Evolutionary conservation across 2,888 invertebrate genomes (phyloP).

Genomic region (Trissolcus japonicus): DNA sequence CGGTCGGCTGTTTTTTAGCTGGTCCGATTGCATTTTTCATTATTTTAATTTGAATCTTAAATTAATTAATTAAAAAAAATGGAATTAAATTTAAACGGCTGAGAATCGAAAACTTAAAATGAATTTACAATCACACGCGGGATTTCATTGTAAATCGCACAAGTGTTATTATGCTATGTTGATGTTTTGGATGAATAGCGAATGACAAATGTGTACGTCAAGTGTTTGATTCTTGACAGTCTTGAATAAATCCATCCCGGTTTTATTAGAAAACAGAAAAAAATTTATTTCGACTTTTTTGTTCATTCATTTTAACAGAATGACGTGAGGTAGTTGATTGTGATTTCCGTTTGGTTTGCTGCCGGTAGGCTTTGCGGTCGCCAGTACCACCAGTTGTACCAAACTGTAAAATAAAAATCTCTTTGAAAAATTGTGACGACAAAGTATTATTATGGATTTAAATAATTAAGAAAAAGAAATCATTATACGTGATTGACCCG

Average conservation of each 20-base stretch:
- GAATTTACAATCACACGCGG: too few species aligned
- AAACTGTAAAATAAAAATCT: constrained; percentile 78
- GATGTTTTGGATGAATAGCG: too few species aligned
- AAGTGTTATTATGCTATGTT: too few species aligned
- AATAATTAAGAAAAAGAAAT: neutral
- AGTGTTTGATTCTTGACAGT: too few species aligned
- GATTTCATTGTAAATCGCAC: too few species aligned
- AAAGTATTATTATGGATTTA: neutral
- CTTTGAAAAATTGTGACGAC: constrained; percentile 1
- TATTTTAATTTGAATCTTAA: neutral
- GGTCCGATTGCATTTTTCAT: neutral
- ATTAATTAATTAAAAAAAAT: neutral
- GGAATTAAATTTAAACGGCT: too few species aligned
- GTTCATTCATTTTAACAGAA: constrained; percentile 79
- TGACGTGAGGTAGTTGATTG: constrained; percentile 84
- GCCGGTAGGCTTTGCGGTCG: constrained; percentile 82
- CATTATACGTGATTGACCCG: constrained; percentile 83
- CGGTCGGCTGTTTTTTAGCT: too few species aligned
- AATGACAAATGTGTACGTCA: too few species aligned
- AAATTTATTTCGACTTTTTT: constrained; percentile 1
- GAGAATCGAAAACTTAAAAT: too few species aligned
- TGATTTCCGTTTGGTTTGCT: constrained; percentile 79
- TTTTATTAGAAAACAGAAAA: too few species aligned
- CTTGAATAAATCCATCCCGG: too few species aligned
- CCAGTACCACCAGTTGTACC: constrained; percentile 93